phyloP scores from a whole-genome alignment of 2,888 invertebrate genomes.

The Scrobipalpa costella region DNA sequence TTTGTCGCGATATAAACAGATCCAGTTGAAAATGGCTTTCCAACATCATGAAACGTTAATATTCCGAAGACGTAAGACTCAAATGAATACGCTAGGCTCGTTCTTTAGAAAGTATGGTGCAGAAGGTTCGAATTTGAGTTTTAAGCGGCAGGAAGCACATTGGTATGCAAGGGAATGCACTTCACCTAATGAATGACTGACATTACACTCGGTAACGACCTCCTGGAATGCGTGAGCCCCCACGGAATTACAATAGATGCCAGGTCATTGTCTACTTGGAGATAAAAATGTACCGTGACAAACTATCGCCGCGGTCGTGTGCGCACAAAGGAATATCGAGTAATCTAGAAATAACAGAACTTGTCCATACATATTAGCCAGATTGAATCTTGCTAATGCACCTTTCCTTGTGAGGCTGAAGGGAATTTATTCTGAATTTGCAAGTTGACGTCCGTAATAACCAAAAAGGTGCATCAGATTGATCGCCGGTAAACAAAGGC shows the following conservation, averaged over 20 bases:
- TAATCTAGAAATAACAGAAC: constrained; percentile 16
- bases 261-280: constrained; percentile 41
- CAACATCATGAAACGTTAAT: background rate
- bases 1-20: background rate
- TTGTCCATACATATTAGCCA: background rate
- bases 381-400: background rate
- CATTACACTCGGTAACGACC: constrained; percentile 53
- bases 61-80: constrained; percentile 17
- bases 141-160: constrained; percentile 51
- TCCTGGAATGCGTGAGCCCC: constrained; percentile 55
- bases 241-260: constrained; percentile 51
- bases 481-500: constrained; percentile 53
- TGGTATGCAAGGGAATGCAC: constrained; percentile 63
- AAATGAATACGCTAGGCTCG: background rate
- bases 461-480: constrained; percentile 44
- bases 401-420: background rate
- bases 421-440: constrained; percentile 32
- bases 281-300: constrained; percentile 35
- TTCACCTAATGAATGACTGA: constrained; percentile 63
- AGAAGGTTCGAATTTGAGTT: constrained; percentile 29
- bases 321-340: constrained; percentile 33
- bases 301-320: constrained; percentile 22
- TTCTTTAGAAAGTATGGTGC: constrained; percentile 50
- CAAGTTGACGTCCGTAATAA: constrained; percentile 35
- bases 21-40: background rate